These are phyloP conservation scores for Trichogramma pretiosum DNA, from an alignment of 1,140 invertebrate genomes.

Conservation along the genomic window DNA sequence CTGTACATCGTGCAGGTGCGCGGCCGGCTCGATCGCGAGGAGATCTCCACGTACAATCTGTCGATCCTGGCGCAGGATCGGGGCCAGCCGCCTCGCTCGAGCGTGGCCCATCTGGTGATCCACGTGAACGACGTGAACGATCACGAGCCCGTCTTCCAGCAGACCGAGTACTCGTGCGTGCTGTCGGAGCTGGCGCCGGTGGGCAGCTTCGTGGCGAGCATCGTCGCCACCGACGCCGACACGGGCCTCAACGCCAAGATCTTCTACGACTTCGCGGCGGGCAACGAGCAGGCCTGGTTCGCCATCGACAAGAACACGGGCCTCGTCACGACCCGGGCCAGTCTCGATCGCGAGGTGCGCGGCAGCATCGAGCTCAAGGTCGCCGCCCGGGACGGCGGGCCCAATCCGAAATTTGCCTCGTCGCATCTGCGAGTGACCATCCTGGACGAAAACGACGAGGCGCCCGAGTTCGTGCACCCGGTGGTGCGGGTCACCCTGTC, in stretches of 20 bases:
- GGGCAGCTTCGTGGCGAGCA: conserved; percentile 80
- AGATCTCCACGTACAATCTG: conserved; percentile 84
- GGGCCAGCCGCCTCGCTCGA: conserved; percentile 74
- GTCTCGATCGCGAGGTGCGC: conserved; percentile 77
- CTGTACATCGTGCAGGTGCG: conserved; percentile 89
- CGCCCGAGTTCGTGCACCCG: conserved; percentile 68
- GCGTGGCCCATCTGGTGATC: conserved; percentile 78
- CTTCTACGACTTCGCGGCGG: conserved; percentile 77
- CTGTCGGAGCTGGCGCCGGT: conserved; percentile 78
- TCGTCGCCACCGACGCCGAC: conserved; percentile 83
- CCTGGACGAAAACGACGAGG: conserved; percentile 93
- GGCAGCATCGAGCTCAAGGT: conserved; percentile 75
- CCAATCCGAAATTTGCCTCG: conserved; percentile 82
- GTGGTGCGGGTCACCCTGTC: conserved; percentile 64
- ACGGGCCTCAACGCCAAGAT: conserved; percentile 83
- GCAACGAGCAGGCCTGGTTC: conserved; percentile 82
- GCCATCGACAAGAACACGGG: conserved; percentile 73
- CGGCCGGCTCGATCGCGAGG: conserved; percentile 83
- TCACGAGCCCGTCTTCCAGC: conserved; percentile 88
- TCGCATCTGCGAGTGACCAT: conserved; percentile 82
- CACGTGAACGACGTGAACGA: conserved; percentile 93
- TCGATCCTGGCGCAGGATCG: conserved; percentile 84
- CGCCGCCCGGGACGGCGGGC: conserved; percentile 75
- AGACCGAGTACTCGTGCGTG: conserved; percentile 81
- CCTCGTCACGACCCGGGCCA: conserved; percentile 72